Conservation (phyloP, 2,888 invertebrate genomes). For the Drosophila kuntzei region DNA sequence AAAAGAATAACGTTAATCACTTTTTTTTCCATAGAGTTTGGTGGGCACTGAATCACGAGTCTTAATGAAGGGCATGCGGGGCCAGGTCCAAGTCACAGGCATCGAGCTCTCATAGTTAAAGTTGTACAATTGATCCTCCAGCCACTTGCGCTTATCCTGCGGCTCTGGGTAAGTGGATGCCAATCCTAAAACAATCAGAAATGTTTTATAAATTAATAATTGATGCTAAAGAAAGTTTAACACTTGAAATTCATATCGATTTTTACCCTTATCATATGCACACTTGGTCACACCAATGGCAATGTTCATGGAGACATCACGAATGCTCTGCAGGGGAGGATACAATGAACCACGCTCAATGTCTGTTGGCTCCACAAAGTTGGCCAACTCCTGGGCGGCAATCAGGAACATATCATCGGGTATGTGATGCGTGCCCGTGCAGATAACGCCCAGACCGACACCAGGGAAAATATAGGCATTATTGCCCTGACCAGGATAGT, state of each 20-base stretch:
- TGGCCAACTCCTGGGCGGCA: conserved; percentile 94
- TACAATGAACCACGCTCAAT: conserved; percentile 95
- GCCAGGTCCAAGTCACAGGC: conserved; percentile 90
- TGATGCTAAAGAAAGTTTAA: too few species aligned
- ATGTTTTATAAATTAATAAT: background rate
- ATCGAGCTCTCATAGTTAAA: conserved; percentile 92
- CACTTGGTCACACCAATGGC: conserved; percentile 94
- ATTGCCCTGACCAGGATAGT: conserved; percentile 97
- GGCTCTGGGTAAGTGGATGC: conserved; percentile 95
- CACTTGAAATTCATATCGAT: background rate
- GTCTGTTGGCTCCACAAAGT: conserved; percentile 93
- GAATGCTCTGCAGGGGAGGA: conserved; percentile 93
- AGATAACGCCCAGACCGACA: conserved; percentile 96
- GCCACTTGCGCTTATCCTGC: conserved; percentile 89
- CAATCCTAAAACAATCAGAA: conserved; percentile 86
- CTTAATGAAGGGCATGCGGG: conserved; percentile 84
- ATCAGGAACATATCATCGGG: conserved; percentile 97
- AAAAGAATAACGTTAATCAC: conserved; percentile 72
- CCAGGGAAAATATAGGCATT: conserved; percentile 99
- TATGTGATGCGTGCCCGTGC: conserved; percentile 96
- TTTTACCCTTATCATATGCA: conserved; percentile 93
- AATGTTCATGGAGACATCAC: conserved; percentile 95
- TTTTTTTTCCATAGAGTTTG: conserved; percentile 80
- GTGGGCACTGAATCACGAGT: conserved; percentile 84
- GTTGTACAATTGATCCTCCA: conserved; percentile 91